These are phyloP conservation scores for Aurelia coerulea DNA, from an alignment of 30 jellyfish, hydroid and myxozoan genomes.

Conservation along the genomic window DNA sequence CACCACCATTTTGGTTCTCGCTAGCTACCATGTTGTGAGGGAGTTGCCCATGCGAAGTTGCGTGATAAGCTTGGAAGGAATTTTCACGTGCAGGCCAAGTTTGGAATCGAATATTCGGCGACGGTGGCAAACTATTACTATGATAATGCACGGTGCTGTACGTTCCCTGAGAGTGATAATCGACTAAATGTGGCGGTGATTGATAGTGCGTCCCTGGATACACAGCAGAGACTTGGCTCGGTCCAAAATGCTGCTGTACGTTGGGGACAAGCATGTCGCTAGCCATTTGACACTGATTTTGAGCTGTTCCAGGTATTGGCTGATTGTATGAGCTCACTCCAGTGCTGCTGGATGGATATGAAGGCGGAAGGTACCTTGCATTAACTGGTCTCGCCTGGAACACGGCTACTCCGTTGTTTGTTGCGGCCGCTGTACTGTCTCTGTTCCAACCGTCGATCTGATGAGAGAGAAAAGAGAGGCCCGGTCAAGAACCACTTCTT, in stretches of 20 bases:
- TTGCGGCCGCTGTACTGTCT: constrained; percentile 29
- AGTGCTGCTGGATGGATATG: constrained; percentile 31
- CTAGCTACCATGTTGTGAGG: constrained; percentile 77
- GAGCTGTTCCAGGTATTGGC: constrained; percentile 58
- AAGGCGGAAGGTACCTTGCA: constrained; percentile 58
- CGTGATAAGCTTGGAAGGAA: constrained; percentile 64
- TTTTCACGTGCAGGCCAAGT: constrained; percentile 74
- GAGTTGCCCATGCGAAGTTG: constrained; percentile 82
- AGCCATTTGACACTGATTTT: constrained; percentile 76
- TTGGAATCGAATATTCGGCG: constrained; percentile 75
- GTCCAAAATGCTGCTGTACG: constrained; percentile 81
- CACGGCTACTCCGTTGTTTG: constrained; percentile 44
- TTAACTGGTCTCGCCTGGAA: constrained; percentile 52
- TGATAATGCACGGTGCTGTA: constrained; percentile 69
- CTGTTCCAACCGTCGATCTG: constrained; percentile 72
- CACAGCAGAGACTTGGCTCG: constrained; percentile 73
- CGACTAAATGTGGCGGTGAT: constrained; percentile 76
- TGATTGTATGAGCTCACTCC: constrained; percentile 35
- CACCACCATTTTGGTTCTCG: constrained; percentile 51
- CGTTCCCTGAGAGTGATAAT: constrained; percentile 68
- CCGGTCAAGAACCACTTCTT: constrained; percentile 12
- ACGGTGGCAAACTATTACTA: constrained; percentile 70
- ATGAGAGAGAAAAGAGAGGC: constrained; percentile 22
- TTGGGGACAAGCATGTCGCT: constrained; percentile 89
- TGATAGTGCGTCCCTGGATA: constrained; percentile 78